These are phyloP conservation scores for Gari tellinella DNA, from an alignment of 2,888 invertebrate genomes.

Conservation along the genomic window DNA sequence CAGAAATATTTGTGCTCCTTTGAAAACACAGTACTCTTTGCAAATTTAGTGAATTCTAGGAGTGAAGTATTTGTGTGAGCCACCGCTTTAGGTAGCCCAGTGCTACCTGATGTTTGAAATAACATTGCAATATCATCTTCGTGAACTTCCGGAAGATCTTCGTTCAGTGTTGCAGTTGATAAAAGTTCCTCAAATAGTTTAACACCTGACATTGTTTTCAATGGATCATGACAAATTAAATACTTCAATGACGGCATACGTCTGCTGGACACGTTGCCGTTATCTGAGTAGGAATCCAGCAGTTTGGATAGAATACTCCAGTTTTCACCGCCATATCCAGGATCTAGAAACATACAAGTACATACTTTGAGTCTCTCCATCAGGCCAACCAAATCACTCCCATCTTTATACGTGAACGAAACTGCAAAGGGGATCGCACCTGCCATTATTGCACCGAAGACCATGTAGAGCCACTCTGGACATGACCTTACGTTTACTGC, in stretches of 20 bases:
- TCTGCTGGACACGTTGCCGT: slow-evolving; percentile 19
- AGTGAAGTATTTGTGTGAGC: slow-evolving; percentile 19
- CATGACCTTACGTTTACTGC: slow-evolving; percentile 36
- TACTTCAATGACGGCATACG: slow-evolving; percentile 22
- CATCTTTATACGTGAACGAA: slow-evolving; percentile 48
- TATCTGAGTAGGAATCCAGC: neutral
- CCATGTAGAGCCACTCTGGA: slow-evolving; percentile 46
- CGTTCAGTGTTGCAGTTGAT: neutral
- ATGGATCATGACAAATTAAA: slow-evolving; percentile 12
- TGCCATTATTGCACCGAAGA: slow-evolving; percentile 38
- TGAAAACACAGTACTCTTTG: neutral
- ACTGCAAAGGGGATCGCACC: slow-evolving; percentile 24
- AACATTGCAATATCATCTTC: slow-evolving; percentile 19
- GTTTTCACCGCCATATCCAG: slow-evolving; percentile 15
- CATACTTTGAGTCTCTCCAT: slow-evolving; percentile 36
- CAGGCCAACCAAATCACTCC: slow-evolving; percentile 43
- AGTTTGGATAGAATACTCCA: slow-evolving; percentile 34
- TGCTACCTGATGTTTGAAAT: slow-evolving; percentile 46
- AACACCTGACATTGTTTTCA: neutral
- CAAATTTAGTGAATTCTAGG: neutral
- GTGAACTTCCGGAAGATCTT: slow-evolving; percentile 12
- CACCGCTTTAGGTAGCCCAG: slow-evolving; percentile 39
- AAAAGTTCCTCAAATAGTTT: slow-evolving; percentile 10
- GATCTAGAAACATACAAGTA: slow-evolving; percentile 32
- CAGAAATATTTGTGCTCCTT: slow-evolving; percentile 7